A percentile compares a stretch with the other conserved stretches of the same genome.
Evolutionary conservation across 2,113 vertebrate species (phyloP).

Genomic region (Crotophaga sulcirostris): DNA sequence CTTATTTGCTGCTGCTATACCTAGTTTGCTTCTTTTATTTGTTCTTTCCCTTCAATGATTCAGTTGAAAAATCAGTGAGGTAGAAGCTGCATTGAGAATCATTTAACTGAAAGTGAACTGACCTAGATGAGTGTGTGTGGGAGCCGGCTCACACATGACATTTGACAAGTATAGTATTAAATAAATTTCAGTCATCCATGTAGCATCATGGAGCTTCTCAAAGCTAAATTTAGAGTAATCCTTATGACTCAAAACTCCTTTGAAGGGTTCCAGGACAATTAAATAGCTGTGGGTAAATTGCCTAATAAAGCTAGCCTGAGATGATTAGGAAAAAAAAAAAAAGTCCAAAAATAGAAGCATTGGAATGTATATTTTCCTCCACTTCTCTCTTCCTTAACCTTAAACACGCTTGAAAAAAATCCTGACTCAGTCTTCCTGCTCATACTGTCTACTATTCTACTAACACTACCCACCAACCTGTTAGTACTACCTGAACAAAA

Average conservation of each 20-base stretch:
- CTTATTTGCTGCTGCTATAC: not conserved
- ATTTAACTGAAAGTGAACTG: not conserved
- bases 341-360: not conserved
- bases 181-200: not conserved
- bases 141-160: not conserved
- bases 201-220: not conserved
- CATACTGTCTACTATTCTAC: not conserved
- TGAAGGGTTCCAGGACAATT: not conserved
- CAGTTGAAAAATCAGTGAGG: not conserved
- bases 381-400: not conserved
- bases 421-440: not conserved
- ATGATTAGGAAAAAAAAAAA: not conserved
- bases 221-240: not conserved
- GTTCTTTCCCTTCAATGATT: not conserved
- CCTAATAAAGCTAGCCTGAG: not conserved
- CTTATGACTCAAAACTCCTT: not conserved
- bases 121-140: not conserved
- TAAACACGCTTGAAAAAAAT: not conserved
- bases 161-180: conserved; percentile 1
- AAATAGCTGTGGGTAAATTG: not conserved
- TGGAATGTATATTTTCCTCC: not conserved
- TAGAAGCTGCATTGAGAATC: not conserved
- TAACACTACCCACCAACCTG: not conserved
- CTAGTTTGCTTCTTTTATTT: not conserved
- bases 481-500: not conserved